Percentiles rank a stretch among this genome's conserved stretches.
These are phyloP conservation scores for Pygathrix nemaeus DNA, from an alignment of 2,113 vertebrate species.

Conservation along the genomic window DNA sequence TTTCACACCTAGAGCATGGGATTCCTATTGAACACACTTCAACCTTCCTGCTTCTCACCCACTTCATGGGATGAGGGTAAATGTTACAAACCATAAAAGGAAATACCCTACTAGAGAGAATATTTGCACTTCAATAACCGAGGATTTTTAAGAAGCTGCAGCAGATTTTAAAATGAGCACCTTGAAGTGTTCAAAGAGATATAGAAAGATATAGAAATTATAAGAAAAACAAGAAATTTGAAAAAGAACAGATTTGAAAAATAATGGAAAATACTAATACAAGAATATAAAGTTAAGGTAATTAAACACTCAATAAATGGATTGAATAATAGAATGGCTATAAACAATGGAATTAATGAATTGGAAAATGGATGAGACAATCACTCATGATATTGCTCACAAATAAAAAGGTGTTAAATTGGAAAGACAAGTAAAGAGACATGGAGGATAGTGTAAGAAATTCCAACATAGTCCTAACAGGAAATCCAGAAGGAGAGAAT, in stretches of 20 bases:
- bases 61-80: neutral
- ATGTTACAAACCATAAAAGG: neutral
- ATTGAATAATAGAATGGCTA: neutral
- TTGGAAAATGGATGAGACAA: neutral
- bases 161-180: neutral
- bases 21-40: neutral
- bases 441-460: neutral
- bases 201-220: neutral
- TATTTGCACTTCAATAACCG: neutral
- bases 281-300: neutral
- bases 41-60: neutral
- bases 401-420: neutral
- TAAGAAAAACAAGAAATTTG: neutral
- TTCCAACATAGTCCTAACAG: neutral
- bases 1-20: neutral
- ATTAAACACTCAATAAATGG: neutral
- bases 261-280: neutral
- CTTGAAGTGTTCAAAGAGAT: slow-evolving; percentile 11
- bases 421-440: neutral
- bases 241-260: neutral
- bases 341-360: neutral
- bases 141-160: neutral
- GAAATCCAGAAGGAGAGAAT: neutral
- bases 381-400: neutral
- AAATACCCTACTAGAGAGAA: neutral